A percentile compares a stretch with the other conserved stretches of the same genome.
These are phyloP conservation scores for Tokudaia muenninki DNA, from an alignment of 2,797 vertebrate genomes.

Conservation along the genomic window DNA sequence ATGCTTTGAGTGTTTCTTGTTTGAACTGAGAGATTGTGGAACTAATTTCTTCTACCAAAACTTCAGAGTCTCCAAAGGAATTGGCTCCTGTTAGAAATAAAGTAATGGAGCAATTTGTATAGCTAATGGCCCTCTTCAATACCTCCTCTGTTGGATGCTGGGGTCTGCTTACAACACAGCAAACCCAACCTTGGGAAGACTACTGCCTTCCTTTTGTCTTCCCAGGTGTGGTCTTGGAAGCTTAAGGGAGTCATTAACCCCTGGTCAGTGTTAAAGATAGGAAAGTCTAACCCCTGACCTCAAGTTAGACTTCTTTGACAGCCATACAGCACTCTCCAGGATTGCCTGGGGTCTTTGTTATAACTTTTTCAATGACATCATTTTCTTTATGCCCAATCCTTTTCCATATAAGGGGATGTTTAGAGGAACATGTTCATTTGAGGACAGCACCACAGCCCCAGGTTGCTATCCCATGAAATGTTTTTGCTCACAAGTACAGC, in stretches of 20 bases:
- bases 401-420: background rate
- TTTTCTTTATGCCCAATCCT: background rate
- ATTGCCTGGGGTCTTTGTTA: background rate
- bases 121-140: background rate
- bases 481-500: background rate
- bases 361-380: background rate
- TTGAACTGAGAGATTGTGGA: background rate
- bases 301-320: background rate
- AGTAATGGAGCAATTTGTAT: background rate
- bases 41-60: conserved; percentile 24
- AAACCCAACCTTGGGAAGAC: background rate
- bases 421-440: background rate
- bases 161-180: background rate
- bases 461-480: background rate
- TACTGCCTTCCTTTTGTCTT: background rate
- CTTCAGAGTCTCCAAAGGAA: conserved; percentile 5
- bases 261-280: background rate
- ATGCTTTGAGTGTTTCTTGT: background rate
- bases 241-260: background rate
- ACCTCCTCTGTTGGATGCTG: background rate
- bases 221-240: background rate
- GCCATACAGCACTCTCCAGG: background rate
- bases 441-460: background rate
- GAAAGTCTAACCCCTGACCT: background rate
- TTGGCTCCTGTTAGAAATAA: conserved; percentile 3